Base-by-base conservation (phyloP, 2,888 invertebrate species). In the Chromoteleia sp. region DNA sequence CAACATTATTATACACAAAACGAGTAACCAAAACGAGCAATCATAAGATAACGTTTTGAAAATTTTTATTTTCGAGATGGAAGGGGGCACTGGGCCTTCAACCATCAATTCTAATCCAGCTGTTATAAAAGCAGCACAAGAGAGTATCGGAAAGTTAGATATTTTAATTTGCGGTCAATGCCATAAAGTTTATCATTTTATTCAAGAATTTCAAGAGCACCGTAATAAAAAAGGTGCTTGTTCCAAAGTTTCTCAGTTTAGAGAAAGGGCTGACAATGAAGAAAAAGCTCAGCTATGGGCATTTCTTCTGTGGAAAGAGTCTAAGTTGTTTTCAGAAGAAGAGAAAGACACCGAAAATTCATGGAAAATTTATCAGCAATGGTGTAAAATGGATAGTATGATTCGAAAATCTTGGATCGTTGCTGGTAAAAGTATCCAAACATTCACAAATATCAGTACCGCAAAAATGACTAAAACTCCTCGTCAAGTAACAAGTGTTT, bases 281-380 rank as follows among this genome's bases (percentile, higher is more conserved):
- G 94, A 94, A 75, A 96, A 96, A 91, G 95, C 96, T 6, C 96
- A 96, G 92, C 95, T 97, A 7, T 97, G 97, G 97, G 97, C 96
- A 39, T 97, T 96, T 88, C 92, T 96, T 2, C 90, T 97, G 43
- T 97, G 97, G 97, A 97, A 97, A 88, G 93, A 93, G 74, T 93
- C 94, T 7, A 94, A 94, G 85, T 87, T 93, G 39, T 91, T 91
- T 86, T 88, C 88, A 41, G 91, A 91, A 43, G 93, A 93, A 4
- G 94, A 93, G 84, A 93, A 93, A 19, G 93, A 92, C 39, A 86
- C 90, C 0, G 93, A 94, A 84, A 94, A 94, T 86, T 95, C 96
- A 4, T 97, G 97, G 97, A 94, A 95, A 82, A 92, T 97, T 7
- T 97, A 97, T 90, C 96, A 97, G 89, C 94, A 95, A 85, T 97